These are phyloP conservation scores for Pheosia gnoma DNA, from an alignment of 2,888 invertebrate genomes.

Conservation along the genomic window DNA sequence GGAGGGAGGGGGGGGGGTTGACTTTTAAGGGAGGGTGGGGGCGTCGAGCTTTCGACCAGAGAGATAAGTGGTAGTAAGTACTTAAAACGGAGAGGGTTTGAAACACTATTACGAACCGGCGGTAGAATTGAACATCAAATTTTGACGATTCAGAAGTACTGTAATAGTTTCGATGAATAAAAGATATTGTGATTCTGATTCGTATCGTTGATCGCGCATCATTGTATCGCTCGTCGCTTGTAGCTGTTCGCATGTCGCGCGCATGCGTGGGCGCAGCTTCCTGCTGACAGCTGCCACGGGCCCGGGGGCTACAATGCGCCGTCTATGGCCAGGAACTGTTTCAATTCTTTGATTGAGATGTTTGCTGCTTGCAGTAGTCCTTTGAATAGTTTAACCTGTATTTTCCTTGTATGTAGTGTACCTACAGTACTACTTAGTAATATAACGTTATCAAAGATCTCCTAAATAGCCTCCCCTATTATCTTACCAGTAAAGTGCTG, in stretches of 20 bases:
- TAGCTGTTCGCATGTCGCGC: slow-evolving; percentile 24
- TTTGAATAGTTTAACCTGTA: no score
- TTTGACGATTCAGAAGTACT: neutral
- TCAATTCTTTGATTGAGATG: slow-evolving; percentile 2
- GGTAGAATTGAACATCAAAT: neutral
- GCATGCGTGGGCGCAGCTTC: slow-evolving; percentile 45
- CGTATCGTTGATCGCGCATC: neutral
- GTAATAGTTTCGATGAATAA: neutral
- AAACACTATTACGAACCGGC: no score
- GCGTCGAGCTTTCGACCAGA: no score
- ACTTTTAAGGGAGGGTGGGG: no score
- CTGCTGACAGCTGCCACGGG: slow-evolving; percentile 40
- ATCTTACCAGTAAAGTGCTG: no score
- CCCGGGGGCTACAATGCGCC: slow-evolving; percentile 20
- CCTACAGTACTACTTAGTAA: no score
- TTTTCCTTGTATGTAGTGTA: no score
- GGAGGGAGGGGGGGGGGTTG: no score
- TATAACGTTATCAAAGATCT: no score
- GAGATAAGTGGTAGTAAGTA: no score
- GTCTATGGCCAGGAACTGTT: neutral
- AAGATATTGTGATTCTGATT: neutral
- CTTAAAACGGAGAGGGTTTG: no score
- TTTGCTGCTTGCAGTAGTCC: neutral
- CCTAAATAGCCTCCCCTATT: no score
- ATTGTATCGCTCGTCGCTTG: slow-evolving; percentile 13